These are phyloP conservation scores for Leucophenga montana DNA, from an alignment of 2,888 invertebrate genomes.

Conservation along the genomic window DNA sequence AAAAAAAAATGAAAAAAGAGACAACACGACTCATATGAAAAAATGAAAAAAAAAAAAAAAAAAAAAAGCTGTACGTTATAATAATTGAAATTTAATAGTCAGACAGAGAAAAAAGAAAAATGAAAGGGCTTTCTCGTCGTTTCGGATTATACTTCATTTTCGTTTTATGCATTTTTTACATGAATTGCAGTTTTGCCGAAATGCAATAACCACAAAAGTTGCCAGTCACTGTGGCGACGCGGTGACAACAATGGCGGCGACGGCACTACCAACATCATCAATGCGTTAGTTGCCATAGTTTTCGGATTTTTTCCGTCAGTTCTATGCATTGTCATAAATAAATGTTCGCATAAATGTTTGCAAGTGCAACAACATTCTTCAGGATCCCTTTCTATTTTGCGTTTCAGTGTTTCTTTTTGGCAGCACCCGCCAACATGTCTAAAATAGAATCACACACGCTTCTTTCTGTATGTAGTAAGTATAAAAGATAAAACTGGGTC, in stretches of 20 bases:
- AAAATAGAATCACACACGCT: slow-evolving; percentile 7
- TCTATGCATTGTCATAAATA: too few relatives aligned
- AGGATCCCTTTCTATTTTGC: not conserved
- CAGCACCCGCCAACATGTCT: slow-evolving; percentile 11
- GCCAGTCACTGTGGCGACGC: not conserved
- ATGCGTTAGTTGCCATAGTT: too few relatives aligned
- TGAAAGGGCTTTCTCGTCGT: not conserved
- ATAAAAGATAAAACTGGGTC: slow-evolving; percentile 52
- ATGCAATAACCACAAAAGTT: not conserved
- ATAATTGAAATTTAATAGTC: slow-evolving; percentile 66
- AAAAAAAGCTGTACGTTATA: slow-evolving; percentile 49
- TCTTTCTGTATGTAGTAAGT: too few relatives aligned
- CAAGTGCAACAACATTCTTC: not conserved
- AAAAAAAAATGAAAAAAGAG: not conserved
- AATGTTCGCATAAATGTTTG: too few relatives aligned
- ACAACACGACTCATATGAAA: not conserved
- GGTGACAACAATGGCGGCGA: not conserved
- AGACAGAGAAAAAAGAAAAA: slow-evolving; percentile 9
- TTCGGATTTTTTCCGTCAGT: too few relatives aligned
- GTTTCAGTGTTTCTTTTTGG: not conserved
- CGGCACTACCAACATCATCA: not conserved
- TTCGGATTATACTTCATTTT: not conserved
- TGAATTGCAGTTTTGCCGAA: slow-evolving; percentile 12
- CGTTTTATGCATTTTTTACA: not conserved
- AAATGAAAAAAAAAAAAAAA: not conserved